phyloP scores from a whole-genome alignment of 2,113 vertebrate species.

The Spea multiplicata region DNA sequence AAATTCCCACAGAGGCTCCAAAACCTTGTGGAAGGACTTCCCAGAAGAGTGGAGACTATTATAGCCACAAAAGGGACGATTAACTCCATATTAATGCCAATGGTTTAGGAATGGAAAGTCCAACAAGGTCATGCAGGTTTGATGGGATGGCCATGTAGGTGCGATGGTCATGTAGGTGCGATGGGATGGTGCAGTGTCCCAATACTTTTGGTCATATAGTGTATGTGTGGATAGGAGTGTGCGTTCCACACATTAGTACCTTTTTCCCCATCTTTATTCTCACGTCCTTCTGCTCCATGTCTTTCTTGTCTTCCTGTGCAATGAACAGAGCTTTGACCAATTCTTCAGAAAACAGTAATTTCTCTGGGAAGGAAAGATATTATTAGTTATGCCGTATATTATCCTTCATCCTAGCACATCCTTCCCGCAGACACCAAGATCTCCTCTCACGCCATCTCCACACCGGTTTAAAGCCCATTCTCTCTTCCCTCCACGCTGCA shows the following conservation, averaged over 20 bases:
- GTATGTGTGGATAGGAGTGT: neutral
- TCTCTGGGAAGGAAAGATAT: neutral
- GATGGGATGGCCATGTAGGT: neutral
- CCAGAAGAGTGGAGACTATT: too few relatives aligned
- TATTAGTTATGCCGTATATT: neutral
- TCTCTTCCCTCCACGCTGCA: too few relatives aligned
- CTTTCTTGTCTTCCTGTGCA: neutral
- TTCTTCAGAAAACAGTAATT: neutral
- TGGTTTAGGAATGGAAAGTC: too few relatives aligned
- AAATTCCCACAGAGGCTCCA: too few relatives aligned
- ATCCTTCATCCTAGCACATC: neutral
- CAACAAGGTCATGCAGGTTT: neutral
- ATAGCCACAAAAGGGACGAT: too few relatives aligned
- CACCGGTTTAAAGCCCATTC: too few relatives aligned
- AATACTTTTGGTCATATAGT: too few relatives aligned
- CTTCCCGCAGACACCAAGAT: too few relatives aligned
- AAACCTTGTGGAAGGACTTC: too few relatives aligned
- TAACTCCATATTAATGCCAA: too few relatives aligned
- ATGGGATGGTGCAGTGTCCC: neutral
- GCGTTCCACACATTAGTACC: neutral
- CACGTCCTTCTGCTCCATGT: neutral
- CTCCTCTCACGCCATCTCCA: too few relatives aligned
- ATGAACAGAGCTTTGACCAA: constrained; percentile 21
- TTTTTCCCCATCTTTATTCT: neutral
- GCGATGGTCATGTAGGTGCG: neutral